Conservation (phyloP, 1,140 invertebrate species). For the Dendrolimus punctatus region DNA sequence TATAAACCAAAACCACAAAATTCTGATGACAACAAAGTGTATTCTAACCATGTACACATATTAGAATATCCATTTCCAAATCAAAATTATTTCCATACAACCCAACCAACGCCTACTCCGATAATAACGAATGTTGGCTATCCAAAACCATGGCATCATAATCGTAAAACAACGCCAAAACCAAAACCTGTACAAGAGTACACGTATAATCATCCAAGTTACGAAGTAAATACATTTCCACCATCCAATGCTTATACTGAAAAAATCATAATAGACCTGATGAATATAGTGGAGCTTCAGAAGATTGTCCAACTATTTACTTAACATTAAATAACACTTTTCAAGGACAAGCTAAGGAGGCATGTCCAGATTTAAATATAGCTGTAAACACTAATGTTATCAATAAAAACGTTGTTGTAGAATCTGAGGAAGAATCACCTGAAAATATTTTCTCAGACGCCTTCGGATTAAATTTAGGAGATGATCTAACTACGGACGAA, state of each 20-base stretch:
- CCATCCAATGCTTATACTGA: constrained; percentile 50
- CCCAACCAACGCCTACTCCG: constrained; percentile 46
- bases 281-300: constrained; percentile 49
- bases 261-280: constrained; percentile 57
- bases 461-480: constrained; percentile 43
- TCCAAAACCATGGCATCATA: constrained; percentile 46
- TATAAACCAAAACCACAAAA: constrained; percentile 30
- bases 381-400: constrained; percentile 63
- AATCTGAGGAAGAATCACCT: constrained; percentile 54
- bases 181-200: constrained; percentile 35
- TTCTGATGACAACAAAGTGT: constrained; percentile 36
- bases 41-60: constrained; percentile 41
- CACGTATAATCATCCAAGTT: constrained; percentile 38
- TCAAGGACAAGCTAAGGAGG: constrained; percentile 62
- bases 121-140: constrained; percentile 59
- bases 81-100: constrained; percentile 42
- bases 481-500: constrained; percentile 20
- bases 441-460: constrained; percentile 43
- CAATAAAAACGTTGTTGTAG: constrained; percentile 58
- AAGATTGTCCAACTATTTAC: constrained; percentile 61
- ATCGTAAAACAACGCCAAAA: constrained; percentile 31
- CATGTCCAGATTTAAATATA: constrained; percentile 64
- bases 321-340: constrained; percentile 62
- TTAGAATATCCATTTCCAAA: constrained; percentile 28
- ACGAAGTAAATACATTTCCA: constrained; percentile 52